Evolutionary conservation across 2,797 vertebrate genomes (phyloP).

Genomic region (Phalloptychus januarius): DNA sequence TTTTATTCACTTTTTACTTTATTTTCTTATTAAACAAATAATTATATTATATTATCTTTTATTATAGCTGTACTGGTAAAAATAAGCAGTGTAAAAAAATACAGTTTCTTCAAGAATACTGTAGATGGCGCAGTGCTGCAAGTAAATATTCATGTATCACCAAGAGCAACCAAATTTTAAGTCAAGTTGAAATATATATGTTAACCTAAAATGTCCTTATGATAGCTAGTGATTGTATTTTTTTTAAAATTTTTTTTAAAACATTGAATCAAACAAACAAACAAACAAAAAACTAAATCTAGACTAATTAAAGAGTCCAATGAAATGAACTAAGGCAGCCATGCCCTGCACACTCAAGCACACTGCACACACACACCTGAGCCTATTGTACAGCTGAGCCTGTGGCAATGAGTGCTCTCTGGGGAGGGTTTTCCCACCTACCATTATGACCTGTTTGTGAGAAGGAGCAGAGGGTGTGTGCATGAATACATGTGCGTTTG

Average conservation of each 20-base stretch:
- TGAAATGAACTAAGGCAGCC: conserved; percentile 44
- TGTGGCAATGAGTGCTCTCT: conserved; percentile 73
- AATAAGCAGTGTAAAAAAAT: conserved; percentile 5
- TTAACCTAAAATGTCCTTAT: conserved; percentile 25
- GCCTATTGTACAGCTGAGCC: conserved; percentile 79
- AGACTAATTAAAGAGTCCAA: conserved; percentile 39
- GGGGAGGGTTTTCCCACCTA: conserved; percentile 81
- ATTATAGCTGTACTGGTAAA: neutral
- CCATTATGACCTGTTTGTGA: conserved; percentile 74
- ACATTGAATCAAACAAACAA: conserved; percentile 31
- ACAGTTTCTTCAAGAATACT: conserved; percentile 54
- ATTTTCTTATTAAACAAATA: neutral
- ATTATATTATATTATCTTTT: neutral
- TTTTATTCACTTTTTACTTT: neutral
- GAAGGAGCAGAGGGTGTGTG: conserved; percentile 66
- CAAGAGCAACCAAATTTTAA: conserved; percentile 47
- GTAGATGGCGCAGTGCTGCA: conserved; percentile 69
- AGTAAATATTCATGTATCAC: conserved; percentile 67
- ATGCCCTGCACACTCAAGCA: conserved; percentile 35
- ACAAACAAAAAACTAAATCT: conserved; percentile 22
- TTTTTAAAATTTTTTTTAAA: conserved; percentile 6
- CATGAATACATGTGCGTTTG: conserved; percentile 66
- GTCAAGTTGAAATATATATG: conserved; percentile 53
- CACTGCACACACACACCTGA: conserved; percentile 71
- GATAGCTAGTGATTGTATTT: conserved; percentile 10